These are phyloP conservation scores for Numenius arquata DNA, from an alignment of 2,113 vertebrate genomes.

Conservation along the genomic window DNA sequence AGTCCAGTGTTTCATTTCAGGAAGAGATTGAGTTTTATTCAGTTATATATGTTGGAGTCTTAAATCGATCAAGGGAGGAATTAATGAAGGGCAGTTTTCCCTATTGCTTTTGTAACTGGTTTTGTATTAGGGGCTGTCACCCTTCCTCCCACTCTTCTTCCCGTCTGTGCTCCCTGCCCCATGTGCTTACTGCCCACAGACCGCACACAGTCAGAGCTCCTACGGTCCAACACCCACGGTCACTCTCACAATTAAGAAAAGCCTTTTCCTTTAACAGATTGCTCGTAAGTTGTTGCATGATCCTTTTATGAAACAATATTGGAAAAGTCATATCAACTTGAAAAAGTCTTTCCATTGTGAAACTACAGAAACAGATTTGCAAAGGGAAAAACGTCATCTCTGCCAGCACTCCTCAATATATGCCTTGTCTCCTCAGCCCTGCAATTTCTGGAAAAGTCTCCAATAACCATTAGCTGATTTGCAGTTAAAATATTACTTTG, in stretches of 20 bases:
- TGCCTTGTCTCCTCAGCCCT: background rate
- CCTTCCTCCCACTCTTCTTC: background rate
- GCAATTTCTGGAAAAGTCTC: background rate
- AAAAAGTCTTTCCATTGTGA: background rate
- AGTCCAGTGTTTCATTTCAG: background rate
- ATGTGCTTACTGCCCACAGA: accelerated
- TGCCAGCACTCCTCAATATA: background rate
- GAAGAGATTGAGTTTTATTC: background rate
- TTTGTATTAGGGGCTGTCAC: background rate
- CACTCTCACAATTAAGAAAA: background rate
- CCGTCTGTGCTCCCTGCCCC: background rate
- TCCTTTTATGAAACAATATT: background rate
- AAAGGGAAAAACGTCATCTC: background rate
- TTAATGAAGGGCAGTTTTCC: background rate
- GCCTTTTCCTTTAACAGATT: background rate
- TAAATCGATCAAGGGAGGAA: background rate
- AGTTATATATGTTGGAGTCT: background rate
- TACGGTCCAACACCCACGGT: accelerated
- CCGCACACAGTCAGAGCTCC: accelerated
- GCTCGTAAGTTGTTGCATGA: background rate
- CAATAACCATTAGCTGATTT: background rate
- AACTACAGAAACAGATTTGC: background rate
- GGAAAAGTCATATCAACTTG: background rate
- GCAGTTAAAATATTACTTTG: background rate
- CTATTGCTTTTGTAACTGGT: background rate